Evolutionary conservation across 2,888 invertebrate species (phyloP), one percentile per base, ranked within the genome.

Genomic region (Lithophane semibrunnea): DNA sequence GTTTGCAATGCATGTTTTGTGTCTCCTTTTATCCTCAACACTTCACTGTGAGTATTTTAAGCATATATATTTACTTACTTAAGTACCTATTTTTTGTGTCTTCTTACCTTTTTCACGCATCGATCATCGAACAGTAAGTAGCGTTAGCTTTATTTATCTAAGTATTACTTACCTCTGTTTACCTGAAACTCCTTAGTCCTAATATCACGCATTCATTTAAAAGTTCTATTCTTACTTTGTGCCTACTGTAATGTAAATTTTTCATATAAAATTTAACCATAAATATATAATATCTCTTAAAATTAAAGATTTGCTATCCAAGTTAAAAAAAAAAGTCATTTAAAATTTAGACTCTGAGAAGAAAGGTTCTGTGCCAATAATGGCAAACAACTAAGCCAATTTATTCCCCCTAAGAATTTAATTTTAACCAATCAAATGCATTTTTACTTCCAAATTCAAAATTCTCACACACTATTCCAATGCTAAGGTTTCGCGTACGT

Each of bases 401-500:
- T 3, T 49, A 78, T 49, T 2, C 49, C 9, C 0, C 5, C 1
- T 49, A 7, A 7, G 7, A 47, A n/a, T 16, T 64, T 2, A 18
- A 64, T 60, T 60, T 60, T 7, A 56, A 29, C 4, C n/a, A 44
- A 44, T 16, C 12, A 37, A 47, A 60, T 61, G 3, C 0, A 12
- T 44, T 37, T 52, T n/a, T 12, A 54, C 3, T 44, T 61, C 18
- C 1, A 54, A 69, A 44, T 79, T 69, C 12, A 16, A 60, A 69
- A 77, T 58, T 13, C 63, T 86, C 0, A 88, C 79, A 80, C 65
- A 56, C 64, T 13, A n/a, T 76, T 73, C 66, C 69, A 73, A 79
- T 79, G 47, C 66, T 67, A 97, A 99, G 99, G 99, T 93, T 99
- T 99, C 94, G 99, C 99, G 81, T 99, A 99, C 96, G 99, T 99